Conservation (phyloP, 2,888 invertebrate species). For the Cabera pusaria region DNA sequence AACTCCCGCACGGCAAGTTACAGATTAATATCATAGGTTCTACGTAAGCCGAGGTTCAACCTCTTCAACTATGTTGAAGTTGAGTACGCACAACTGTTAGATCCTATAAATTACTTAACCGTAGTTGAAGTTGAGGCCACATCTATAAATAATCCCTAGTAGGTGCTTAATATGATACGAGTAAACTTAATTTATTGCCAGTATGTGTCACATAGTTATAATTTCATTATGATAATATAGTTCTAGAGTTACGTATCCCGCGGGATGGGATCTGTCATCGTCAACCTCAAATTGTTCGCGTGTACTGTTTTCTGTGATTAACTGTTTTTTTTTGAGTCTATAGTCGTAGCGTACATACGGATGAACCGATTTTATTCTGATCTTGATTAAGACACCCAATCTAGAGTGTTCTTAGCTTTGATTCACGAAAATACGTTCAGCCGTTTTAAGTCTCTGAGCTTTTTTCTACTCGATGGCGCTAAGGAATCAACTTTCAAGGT, state of each 20-base stretch:
- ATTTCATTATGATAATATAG: slow-evolving; percentile 23
- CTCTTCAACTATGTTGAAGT: slow-evolving; percentile 55
- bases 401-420: no score
- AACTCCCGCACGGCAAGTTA: no score
- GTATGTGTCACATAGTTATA: slow-evolving; percentile 21
- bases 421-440: no score
- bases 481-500: no score
- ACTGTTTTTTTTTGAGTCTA: no score
- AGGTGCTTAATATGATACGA: slow-evolving; percentile 39
- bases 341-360: no score
- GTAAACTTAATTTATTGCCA: slow-evolving; percentile 42
- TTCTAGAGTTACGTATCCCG: slow-evolving; percentile 25
- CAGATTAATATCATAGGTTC: slow-evolving; percentile 28
- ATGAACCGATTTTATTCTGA: no score
- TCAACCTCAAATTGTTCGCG: no score
- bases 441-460: no score
- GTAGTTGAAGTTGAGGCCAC: slow-evolving; percentile 54
- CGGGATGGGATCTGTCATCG: slow-evolving; percentile 33
- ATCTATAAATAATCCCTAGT: slow-evolving; percentile 50
- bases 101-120: slow-evolving; percentile 60
- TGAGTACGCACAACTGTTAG: slow-evolving; percentile 45
- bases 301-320: no score
- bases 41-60: slow-evolving; percentile 37
- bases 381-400: no score
- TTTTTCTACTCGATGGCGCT: no score